Evolutionary conservation across 2,797 vertebrate genomes (phyloP).

Genomic region (Atherinosoma microstoma): DNA sequence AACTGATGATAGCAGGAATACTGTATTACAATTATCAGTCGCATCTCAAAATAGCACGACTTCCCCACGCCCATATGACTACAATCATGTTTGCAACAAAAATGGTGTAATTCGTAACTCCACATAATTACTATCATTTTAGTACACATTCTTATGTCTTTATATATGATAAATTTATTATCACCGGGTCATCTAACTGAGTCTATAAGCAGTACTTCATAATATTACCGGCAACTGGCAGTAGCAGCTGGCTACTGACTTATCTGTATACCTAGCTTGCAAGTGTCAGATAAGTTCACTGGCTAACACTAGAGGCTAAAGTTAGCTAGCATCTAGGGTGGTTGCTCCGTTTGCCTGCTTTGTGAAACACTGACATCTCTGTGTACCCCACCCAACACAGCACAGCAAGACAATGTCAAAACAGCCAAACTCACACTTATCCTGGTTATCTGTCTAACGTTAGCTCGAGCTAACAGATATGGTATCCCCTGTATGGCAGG

Average conservation of each 20-base stretch:
- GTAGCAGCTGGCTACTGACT: constrained; percentile 30
- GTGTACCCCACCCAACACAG: constrained; percentile 54
- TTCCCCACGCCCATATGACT: background rate
- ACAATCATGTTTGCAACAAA: background rate
- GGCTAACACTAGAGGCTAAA: constrained; percentile 42
- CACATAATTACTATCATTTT: background rate
- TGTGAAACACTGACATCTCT: constrained; percentile 29
- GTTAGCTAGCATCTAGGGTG: constrained; percentile 34
- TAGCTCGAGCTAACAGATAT: constrained; percentile 40
- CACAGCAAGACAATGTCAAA: constrained; percentile 50
- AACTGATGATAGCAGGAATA: constrained; percentile 1
- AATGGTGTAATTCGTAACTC: background rate
- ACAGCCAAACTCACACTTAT: constrained; percentile 30
- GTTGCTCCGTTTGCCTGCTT: constrained; percentile 20
- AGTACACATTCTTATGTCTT: background rate
- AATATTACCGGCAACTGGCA: constrained; percentile 48
- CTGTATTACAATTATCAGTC: background rate
- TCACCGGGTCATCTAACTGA: background rate
- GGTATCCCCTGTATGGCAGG: background rate
- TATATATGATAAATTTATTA: background rate
- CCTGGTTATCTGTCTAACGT: constrained; percentile 9
- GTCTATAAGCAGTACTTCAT: constrained; percentile 7
- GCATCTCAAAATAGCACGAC: background rate
- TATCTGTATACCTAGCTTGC: constrained; percentile 42
- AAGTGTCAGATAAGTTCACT: constrained; percentile 50